Conservation (phyloP, 1,140 invertebrate species). For the Drosophila kikkawai region DNA sequence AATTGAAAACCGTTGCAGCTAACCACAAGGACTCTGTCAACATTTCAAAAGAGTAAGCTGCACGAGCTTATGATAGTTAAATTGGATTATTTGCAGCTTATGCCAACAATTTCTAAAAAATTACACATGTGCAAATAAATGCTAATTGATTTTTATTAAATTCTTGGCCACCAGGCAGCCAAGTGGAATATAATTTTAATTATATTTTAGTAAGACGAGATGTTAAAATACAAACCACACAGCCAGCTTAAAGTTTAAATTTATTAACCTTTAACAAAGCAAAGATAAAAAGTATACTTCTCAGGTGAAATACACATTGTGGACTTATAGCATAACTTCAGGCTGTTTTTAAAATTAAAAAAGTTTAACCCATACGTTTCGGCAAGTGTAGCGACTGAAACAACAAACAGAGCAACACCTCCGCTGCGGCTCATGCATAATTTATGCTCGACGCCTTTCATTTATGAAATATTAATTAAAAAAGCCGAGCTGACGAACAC, state of each 20-base stretch:
- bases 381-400: constrained; percentile 25
- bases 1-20: neutral
- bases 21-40: neutral
- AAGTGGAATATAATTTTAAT: neutral
- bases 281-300: neutral
- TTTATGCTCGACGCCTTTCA: constrained; percentile 48
- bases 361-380: constrained; percentile 7
- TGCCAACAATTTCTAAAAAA: neutral
- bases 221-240: neutral
- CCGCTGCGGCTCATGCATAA: constrained; percentile 40
- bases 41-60: neutral
- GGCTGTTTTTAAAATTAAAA: constrained; percentile 25
- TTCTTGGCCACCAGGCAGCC: too few relatives aligned
- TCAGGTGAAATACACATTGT: neutral
- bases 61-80: too few relatives aligned
- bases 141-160: neutral
- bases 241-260: neutral
- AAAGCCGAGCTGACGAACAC: constrained; percentile 33
- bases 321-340: constrained; percentile 45
- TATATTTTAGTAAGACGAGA: too few relatives aligned
- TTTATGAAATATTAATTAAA: constrained; percentile 60
- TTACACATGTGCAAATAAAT: neutral
- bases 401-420: constrained; percentile 24
- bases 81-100: neutral
- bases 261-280: neutral